These are phyloP conservation scores for Cynodonichthys magdalenae DNA, from an alignment of 2,797 vertebrate genomes.

Conservation along the genomic window DNA sequence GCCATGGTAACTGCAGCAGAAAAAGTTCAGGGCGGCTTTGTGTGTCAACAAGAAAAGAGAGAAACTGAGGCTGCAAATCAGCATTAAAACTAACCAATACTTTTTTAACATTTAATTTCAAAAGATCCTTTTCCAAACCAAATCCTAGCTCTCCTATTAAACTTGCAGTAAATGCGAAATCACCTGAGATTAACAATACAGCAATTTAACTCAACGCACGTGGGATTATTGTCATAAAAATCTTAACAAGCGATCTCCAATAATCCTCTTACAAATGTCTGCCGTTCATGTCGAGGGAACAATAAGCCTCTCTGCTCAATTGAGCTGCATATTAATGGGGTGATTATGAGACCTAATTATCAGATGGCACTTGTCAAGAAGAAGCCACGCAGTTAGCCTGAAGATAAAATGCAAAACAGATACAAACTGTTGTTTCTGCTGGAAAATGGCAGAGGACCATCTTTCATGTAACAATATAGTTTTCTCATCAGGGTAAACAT, in stretches of 20 bases:
- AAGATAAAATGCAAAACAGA: slow-evolving; percentile 68
- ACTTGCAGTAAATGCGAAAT: slow-evolving; percentile 29
- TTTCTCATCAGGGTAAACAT: not conserved
- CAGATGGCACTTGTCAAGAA: slow-evolving; percentile 75
- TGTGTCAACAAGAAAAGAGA: slow-evolving; percentile 23
- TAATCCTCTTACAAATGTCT: slow-evolving; percentile 61
- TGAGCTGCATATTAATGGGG: slow-evolving; percentile 75
- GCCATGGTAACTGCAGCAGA: slow-evolving; percentile 65
- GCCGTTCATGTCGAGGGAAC: slow-evolving; percentile 53
- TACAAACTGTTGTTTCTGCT: slow-evolving; percentile 65
- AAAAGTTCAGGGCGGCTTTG: slow-evolving; percentile 35
- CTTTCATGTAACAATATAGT: slow-evolving; percentile 5
- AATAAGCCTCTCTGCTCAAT: slow-evolving; percentile 66
- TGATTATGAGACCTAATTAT: slow-evolving; percentile 79
- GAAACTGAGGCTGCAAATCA: slow-evolving; percentile 19
- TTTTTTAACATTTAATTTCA: not conserved
- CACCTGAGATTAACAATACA: slow-evolving; percentile 39
- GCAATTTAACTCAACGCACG: slow-evolving; percentile 44
- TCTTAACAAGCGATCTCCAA: slow-evolving; percentile 52
- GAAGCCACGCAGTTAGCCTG: slow-evolving; percentile 58
- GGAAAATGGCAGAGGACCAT: slow-evolving; percentile 26
- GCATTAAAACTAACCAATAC: slow-evolving; percentile 1
- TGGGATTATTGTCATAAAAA: slow-evolving; percentile 52
- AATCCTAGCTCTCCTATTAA: too few relatives aligned
- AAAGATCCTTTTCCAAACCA: too few relatives aligned